A percentile compares a stretch with the other conserved stretches of the same genome.
These are phyloP conservation scores for Lasiurus borealis DNA, from an alignment of 2,113 vertebrate species.

Conservation along the genomic window DNA sequence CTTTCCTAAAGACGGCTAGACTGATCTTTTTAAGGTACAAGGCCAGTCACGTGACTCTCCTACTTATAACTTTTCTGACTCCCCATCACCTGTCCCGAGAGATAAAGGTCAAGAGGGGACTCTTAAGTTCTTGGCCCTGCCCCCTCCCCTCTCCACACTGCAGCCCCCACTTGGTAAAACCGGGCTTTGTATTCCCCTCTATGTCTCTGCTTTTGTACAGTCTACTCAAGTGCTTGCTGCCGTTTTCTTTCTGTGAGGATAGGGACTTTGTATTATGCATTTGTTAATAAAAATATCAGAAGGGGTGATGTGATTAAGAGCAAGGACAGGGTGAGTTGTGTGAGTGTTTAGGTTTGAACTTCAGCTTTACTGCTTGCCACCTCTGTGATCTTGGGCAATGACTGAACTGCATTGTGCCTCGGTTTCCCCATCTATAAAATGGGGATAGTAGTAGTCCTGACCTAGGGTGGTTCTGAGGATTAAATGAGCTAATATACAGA, in stretches of 20 bases:
- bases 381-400: not conserved
- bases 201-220: not conserved
- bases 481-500: not conserved
- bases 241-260: not conserved
- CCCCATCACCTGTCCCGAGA: not conserved
- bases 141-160: not conserved
- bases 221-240: not conserved
- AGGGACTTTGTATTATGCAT: not conserved
- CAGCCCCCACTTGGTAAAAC: not conserved
- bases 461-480: not conserved
- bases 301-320: not conserved
- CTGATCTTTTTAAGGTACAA: not conserved
- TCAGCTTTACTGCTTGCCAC: not conserved
- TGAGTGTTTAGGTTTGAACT: not conserved
- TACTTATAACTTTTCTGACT: not conserved
- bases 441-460: not conserved
- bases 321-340: not conserved
- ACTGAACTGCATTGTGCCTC: not conserved
- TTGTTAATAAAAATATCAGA: not conserved
- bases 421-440: not conserved
- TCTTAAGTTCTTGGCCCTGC: not conserved
- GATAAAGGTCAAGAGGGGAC: not conserved
- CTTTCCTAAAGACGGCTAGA: not conserved
- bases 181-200: not conserved
- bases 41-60: not conserved